phyloP scores from a whole-genome alignment of 2,113 vertebrate species.

The Glaucomys volans region DNA sequence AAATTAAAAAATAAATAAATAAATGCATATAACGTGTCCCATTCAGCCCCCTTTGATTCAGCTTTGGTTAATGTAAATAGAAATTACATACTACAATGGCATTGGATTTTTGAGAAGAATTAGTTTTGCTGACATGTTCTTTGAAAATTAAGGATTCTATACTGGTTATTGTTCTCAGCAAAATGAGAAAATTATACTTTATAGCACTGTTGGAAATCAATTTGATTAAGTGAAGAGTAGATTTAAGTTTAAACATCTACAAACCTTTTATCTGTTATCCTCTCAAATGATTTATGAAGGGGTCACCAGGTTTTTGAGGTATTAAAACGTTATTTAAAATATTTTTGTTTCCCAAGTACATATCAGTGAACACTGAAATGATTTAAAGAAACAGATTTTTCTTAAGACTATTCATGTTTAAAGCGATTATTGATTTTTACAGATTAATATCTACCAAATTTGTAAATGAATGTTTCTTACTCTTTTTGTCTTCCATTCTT shows the following conservation, averaged over 20 bases:
- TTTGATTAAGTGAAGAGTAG: not conserved
- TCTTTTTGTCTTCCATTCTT: not conserved
- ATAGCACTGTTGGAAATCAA: not conserved
- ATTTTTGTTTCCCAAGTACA: not conserved
- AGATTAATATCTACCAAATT: not conserved
- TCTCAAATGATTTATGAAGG: not conserved
- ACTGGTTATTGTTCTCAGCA: not conserved
- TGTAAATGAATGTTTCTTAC: not conserved
- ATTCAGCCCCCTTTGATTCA: too few relatives aligned
- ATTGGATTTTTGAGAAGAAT: not conserved
- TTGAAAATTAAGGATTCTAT: not conserved
- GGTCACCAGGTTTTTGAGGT: not conserved
- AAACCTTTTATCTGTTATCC: not conserved
- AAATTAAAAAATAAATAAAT: too few relatives aligned
- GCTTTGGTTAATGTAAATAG: not conserved
- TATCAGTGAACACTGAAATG: not conserved
- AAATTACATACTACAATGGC: not conserved
- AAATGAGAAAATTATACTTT: not conserved
- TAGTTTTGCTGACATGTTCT: not conserved
- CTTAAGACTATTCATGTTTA: not conserved
- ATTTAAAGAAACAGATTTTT: not conserved
- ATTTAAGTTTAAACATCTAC: not conserved
- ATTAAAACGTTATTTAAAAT: not conserved
- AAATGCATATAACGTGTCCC: too few relatives aligned
- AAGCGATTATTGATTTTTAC: not conserved